Percentiles rank a stretch among this genome's conserved stretches.
phyloP scores from a whole-genome alignment of 2,113 vertebrate species.

The Nycticorax nycticorax region DNA sequence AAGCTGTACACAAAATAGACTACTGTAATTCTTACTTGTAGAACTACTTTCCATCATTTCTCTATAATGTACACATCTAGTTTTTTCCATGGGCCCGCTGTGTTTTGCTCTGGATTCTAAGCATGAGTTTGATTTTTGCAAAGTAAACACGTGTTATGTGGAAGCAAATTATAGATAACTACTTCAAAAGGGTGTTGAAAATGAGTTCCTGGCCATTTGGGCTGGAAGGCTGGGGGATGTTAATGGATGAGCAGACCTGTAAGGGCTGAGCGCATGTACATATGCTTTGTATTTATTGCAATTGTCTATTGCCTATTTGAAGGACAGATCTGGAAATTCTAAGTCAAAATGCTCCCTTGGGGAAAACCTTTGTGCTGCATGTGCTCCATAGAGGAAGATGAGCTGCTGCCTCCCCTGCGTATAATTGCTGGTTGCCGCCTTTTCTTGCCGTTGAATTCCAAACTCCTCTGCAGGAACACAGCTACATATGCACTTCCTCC shows the following conservation, averaged over 20 bases:
- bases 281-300: neutral
- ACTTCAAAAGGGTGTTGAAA: conserved; percentile 25
- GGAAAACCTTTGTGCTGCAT: neutral
- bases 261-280: neutral
- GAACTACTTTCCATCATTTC: neutral
- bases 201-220: neutral
- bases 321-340: neutral
- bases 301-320: neutral
- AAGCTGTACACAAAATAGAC: neutral
- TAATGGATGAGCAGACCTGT: neutral
- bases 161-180: conserved; percentile 7
- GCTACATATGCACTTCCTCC: neutral
- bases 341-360: neutral
- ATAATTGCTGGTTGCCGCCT: neutral
- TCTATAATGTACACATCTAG: neutral
- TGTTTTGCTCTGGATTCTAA: neutral
- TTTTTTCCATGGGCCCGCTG: neutral
- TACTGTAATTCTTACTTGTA: neutral
- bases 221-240: neutral
- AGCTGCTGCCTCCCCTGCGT: neutral
- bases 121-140: conserved; percentile 31
- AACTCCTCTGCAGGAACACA: neutral
- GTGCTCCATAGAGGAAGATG: neutral
- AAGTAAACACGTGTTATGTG: neutral
- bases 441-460: neutral